phyloP scores from a whole-genome alignment of 2,888 invertebrate genomes.

The Campoplex capitator region DNA sequence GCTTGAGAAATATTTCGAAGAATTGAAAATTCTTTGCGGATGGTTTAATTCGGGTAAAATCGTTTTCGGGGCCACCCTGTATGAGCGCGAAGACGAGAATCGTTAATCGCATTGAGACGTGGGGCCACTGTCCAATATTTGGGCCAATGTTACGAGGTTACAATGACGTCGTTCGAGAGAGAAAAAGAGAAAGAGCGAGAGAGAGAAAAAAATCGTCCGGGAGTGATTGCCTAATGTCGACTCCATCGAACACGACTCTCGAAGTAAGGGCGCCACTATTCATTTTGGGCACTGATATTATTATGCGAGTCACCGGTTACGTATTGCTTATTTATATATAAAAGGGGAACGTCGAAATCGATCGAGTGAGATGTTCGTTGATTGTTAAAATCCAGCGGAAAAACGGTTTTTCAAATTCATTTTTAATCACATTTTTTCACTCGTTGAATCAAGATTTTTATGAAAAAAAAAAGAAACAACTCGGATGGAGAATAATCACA shows the following conservation, averaged over 20 bases:
- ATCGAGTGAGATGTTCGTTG: not conserved
- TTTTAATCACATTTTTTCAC: not conserved
- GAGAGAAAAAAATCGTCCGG: slow-evolving; percentile 12
- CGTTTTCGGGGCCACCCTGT: not conserved
- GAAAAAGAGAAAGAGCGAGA: slow-evolving; percentile 45
- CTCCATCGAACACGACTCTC: slow-evolving; percentile 30
- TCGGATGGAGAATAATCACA: not conserved
- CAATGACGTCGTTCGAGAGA: slow-evolving; percentile 60
- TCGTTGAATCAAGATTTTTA: not conserved
- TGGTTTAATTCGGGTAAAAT: not conserved
- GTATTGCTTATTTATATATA: slow-evolving; percentile 1
- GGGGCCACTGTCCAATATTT: slow-evolving; percentile 82
- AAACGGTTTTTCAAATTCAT: not conserved
- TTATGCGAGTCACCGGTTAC: slow-evolving; percentile 29
- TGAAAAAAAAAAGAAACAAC: not conserved
- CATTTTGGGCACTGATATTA: slow-evolving; percentile 32
- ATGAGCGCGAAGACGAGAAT: not conserved
- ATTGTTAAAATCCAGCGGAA: not conserved
- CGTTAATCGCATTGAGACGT: slow-evolving; percentile 57
- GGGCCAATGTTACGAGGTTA: slow-evolving; percentile 80
- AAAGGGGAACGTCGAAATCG: not conserved
- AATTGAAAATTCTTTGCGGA: not conserved
- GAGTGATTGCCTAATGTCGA: slow-evolving; percentile 63
- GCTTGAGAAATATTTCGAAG: not conserved
- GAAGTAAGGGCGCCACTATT: slow-evolving; percentile 28